These are phyloP conservation scores for Microplitis deprimator DNA, from an alignment of 2,888 invertebrate species.

Conservation along the genomic window DNA sequence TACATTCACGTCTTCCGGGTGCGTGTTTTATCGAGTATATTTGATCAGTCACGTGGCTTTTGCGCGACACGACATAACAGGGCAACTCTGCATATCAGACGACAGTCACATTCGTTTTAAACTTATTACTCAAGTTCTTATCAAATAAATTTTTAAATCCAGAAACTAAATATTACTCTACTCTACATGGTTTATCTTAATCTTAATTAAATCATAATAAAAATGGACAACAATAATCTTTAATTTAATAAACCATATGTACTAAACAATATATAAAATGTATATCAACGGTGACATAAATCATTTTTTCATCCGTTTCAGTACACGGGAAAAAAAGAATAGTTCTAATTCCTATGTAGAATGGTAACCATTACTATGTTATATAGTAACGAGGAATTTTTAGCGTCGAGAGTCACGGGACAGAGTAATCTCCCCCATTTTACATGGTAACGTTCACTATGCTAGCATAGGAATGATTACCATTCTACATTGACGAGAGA, in stretches of 20 bases:
- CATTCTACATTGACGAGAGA: too few species aligned
- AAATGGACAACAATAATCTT: neutral
- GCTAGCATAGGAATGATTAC: too few species aligned
- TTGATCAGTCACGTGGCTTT: constrained; percentile 53
- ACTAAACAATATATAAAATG: neutral
- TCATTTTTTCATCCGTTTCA: neutral
- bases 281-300: neutral
- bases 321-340: too few species aligned
- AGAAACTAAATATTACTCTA: neutral
- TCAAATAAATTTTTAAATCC: constrained; percentile 1
- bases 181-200: neutral
- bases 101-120: constrained; percentile 3
- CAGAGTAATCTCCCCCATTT: too few species aligned
- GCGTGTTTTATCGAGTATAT: constrained; percentile 53
- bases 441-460: too few species aligned
- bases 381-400: too few species aligned
- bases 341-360: too few species aligned
- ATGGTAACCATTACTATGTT: too few species aligned
- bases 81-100: neutral
- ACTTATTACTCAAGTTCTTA: constrained; percentile 8
- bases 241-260: neutral
- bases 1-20: constrained; percentile 9
- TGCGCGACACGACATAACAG: neutral
- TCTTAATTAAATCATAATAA: neutral
- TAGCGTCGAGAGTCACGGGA: too few species aligned